Conservation (phyloP, 2,888 invertebrate genomes). For the Caenorhabditis virilis region DNA sequence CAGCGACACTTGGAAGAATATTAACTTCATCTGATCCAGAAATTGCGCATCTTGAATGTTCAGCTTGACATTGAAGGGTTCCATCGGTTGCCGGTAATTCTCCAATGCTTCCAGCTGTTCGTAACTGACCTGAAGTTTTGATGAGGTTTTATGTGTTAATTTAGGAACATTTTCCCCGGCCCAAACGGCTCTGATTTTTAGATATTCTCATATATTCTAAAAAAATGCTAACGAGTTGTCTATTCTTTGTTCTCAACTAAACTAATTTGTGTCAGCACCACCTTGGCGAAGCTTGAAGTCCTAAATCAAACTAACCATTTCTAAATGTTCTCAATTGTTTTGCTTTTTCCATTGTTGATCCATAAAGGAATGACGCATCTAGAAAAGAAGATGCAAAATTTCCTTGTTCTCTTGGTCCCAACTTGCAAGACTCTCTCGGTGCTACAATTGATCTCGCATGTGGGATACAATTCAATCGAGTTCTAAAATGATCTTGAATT, state of each 20-base stretch:
- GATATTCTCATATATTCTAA: too few species aligned
- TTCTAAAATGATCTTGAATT: conserved; percentile 32
- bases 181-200: too few species aligned
- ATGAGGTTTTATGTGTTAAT: too few species aligned
- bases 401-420: conserved; percentile 79
- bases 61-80: conserved; percentile 43
- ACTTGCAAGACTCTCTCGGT: conserved; percentile 53
- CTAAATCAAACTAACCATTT: conserved; percentile 74
- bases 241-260: too few species aligned
- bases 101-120: conserved; percentile 54
- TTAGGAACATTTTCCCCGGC: too few species aligned
- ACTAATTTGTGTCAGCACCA: too few species aligned
- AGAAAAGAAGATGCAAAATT: conserved; percentile 91
- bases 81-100: conserved; percentile 48
- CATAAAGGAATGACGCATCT: conserved; percentile 81
- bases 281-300: too few species aligned
- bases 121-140: conserved; percentile 44
- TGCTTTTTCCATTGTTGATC: conserved; percentile 83
- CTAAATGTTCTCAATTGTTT: conserved; percentile 78
- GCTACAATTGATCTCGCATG: conserved; percentile 61
- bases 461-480: conserved; percentile 55
- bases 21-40: conserved; percentile 64
- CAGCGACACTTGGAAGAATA: conserved; percentile 60
- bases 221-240: too few species aligned
- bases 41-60: conserved; percentile 42